These are phyloP conservation scores for Sarcophaga peregrina DNA, from an alignment of 1,140 invertebrate genomes.

Conservation along the genomic window DNA sequence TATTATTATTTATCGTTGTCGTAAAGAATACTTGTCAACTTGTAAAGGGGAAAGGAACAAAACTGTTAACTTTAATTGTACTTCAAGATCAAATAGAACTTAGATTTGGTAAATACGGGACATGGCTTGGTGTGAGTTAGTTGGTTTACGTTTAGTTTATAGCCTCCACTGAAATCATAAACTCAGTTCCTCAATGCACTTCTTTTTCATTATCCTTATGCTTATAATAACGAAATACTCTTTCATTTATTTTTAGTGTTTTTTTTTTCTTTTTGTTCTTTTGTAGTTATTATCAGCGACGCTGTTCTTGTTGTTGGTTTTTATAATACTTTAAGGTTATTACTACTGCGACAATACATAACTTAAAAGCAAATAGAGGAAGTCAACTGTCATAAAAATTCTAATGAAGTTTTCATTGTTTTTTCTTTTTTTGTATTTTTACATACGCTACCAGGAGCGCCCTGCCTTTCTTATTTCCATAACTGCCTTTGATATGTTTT, in stretches of 20 bases:
- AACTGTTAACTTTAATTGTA: neutral
- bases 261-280: neutral
- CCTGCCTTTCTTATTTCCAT: neutral
- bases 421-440: too few relatives aligned
- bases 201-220: neutral
- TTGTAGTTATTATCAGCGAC: too few relatives aligned
- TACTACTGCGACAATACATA: slow-evolving; percentile 35
- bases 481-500: neutral
- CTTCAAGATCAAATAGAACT: neutral
- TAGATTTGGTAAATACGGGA: neutral
- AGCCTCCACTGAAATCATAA: neutral
- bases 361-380: slow-evolving; percentile 33
- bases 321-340: slow-evolving; percentile 17
- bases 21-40: too few relatives aligned
- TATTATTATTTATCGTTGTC: too few relatives aligned
- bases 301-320: neutral
- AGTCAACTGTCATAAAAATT: slow-evolving; percentile 31
- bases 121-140: neutral
- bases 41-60: too few relatives aligned
- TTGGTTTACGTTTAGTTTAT: neutral
- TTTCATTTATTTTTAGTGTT: too few relatives aligned
- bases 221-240: too few relatives aligned
- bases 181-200: neutral
- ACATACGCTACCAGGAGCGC: neutral
- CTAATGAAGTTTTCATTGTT: slow-evolving; percentile 28